Conservation (phyloP, 2,888 invertebrate genomes). For the Drosophila rubida region DNA sequence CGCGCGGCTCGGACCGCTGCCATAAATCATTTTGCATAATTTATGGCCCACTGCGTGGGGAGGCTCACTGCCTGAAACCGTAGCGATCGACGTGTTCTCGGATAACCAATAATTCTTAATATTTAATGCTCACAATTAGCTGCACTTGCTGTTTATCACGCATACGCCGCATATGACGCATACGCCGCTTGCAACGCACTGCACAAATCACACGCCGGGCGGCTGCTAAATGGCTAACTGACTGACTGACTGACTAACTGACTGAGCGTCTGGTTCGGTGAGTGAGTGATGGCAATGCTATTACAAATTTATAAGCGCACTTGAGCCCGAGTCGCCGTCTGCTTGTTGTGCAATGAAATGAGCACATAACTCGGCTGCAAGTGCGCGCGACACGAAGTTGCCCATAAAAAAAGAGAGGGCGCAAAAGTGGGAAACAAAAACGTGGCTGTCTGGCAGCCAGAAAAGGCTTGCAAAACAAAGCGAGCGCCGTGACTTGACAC, state of each 20-base stretch:
- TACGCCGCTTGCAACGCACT: too few species aligned
- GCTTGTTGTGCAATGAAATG: conserved; percentile 60
- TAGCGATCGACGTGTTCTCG: background rate
- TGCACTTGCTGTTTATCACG: conserved; percentile 41
- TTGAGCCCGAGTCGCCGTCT: conserved; percentile 44
- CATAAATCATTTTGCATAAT: conserved; percentile 78
- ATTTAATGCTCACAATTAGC: conserved; percentile 69
- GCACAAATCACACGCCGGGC: conserved; percentile 31
- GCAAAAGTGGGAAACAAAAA: conserved; percentile 2
- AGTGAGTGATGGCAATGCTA: conserved; percentile 43
- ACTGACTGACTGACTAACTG: conserved; percentile 26
- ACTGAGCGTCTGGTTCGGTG: background rate
- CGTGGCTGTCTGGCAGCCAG: conserved; percentile 13
- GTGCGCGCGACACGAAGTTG: conserved; percentile 61
- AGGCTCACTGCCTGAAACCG: too few species aligned
- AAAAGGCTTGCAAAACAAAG: conserved; percentile 59
- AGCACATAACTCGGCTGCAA: conserved; percentile 69
- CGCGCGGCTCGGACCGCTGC: conserved; percentile 48
- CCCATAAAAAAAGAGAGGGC: conserved; percentile 60
- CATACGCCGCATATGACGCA: too few species aligned
- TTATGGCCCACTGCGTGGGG: conserved; percentile 52
- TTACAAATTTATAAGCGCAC: conserved; percentile 78
- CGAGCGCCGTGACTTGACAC: conserved; percentile 69
- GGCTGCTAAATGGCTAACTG: conserved; percentile 24
- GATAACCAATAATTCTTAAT: conserved; percentile 65